Base-by-base conservation (phyloP, 2,888 invertebrate species). In the Dromius quadrimaculatus region DNA sequence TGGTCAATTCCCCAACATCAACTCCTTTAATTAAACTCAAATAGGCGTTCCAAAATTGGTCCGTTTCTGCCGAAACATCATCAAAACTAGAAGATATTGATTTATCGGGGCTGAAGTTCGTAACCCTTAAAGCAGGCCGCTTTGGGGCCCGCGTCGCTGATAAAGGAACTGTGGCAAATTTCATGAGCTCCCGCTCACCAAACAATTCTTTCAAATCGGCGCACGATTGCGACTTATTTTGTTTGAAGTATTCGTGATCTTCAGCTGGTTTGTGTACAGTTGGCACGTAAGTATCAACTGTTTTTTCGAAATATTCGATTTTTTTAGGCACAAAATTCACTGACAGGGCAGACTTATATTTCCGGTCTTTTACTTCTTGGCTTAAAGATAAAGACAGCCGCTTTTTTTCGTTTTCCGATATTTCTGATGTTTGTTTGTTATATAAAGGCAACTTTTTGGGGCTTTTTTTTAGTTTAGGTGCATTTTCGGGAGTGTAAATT, bases 191-290 rank as follows among this genome's bases (percentile, higher is more conserved):
- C 20, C 85, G 87, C 80, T 94, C 93, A 0, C 94, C 94, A 77
- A 92, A 93, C n/a, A 93, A 83, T 75, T 93, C 94, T 77, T 91
- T 92, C 68, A 94, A 83, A 81, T 92, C 90, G 28, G 92, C 86
- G 77, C 88, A 90, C 0, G 91, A 91, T 75, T 89, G 89, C 0
- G 91, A 90, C 50, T 78, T 75, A 79, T 77, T 71, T 59, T 61
- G 13, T 62, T 74, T 69, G 74, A 72, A 72, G 66, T 73, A 71
- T 74, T 76, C 84, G 71, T 82, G 81, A 36, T 82, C 83, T 74
- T 86, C 86, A 47, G 85, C 84, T 0, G 86, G 84, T 47, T 80
- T 81, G 81, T 83, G 79, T 59, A 83, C 74, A 1, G 81, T 81
- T 1, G 83, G 83, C 2, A 79, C 78, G 61, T 80, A 83, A 57